phyloP scores from a whole-genome alignment of 2,113 vertebrate genomes.

The Corvus hawaiiensis region DNA sequence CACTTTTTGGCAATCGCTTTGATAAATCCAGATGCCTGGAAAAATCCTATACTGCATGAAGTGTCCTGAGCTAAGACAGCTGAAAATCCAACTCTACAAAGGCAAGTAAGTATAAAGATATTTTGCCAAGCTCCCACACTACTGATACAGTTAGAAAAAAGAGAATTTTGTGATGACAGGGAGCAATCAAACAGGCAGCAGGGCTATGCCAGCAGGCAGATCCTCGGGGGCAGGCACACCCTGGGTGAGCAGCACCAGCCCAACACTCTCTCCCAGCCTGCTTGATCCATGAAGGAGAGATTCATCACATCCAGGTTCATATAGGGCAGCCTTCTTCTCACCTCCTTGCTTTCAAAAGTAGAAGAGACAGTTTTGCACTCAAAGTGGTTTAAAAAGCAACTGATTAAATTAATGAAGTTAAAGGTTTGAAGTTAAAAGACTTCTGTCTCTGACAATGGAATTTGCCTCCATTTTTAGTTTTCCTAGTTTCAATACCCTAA shows the following conservation, averaged over 20 bases:
- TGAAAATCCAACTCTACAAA: neutral
- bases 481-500: neutral
- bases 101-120: neutral
- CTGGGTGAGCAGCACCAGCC: neutral
- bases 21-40: neutral
- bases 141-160: neutral
- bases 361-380: neutral
- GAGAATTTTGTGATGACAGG: neutral
- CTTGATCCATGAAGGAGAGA: neutral
- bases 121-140: neutral
- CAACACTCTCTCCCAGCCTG: neutral
- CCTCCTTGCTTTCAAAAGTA: neutral
- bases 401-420: neutral
- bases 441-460: neutral
- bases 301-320: neutral
- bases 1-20: neutral
- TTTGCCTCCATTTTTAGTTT: neutral
- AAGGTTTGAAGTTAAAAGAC: neutral
- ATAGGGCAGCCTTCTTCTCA: neutral
- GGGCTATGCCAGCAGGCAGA: neutral
- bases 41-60: neutral
- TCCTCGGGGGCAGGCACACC: accelerated
- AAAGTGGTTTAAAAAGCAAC: neutral
- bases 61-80: neutral
- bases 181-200: neutral